Conservation (phyloP, 2,888 invertebrate genomes). For the Conchocele bisecta region DNA sequence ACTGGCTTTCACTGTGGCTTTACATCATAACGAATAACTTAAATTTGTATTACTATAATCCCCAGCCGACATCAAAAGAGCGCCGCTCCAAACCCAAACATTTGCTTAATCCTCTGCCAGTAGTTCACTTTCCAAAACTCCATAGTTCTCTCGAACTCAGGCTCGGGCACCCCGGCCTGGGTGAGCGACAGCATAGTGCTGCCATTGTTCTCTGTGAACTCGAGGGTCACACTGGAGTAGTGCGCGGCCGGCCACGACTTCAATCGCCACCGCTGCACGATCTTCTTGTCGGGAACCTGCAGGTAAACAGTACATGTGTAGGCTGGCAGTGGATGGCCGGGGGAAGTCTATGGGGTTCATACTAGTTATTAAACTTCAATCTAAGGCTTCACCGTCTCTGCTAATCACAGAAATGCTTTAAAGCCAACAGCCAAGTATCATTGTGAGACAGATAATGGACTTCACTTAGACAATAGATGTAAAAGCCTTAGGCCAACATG, state of each 20-base stretch:
- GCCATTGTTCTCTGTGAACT: constrained; percentile 93
- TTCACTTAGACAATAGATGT: no score
- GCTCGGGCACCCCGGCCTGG: constrained; percentile 92
- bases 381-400: no score
- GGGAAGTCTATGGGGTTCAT: no score
- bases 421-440: no score
- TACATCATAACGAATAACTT: no score
- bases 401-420: no score
- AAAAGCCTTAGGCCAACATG: no score
- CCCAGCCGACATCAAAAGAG: constrained; percentile 81
- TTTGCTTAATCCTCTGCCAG: constrained; percentile 96
- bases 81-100: constrained; percentile 92
- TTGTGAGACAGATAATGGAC: no score
- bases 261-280: constrained; percentile 95
- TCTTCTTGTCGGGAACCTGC: constrained; percentile 89
- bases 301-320: no score
- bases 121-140: constrained; percentile 95
- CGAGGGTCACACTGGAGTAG: constrained; percentile 93
- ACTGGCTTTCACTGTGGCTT: no score
- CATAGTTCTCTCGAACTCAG: constrained; percentile 89
- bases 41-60: no score
- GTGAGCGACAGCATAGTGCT: constrained; percentile 92
- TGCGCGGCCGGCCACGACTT: constrained; percentile 97
- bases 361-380: no score
- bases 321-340: not conserved